These are phyloP conservation scores for Invenusta paracnida DNA, from an alignment of 2,888 invertebrate genomes.

Conservation along the genomic window DNA sequence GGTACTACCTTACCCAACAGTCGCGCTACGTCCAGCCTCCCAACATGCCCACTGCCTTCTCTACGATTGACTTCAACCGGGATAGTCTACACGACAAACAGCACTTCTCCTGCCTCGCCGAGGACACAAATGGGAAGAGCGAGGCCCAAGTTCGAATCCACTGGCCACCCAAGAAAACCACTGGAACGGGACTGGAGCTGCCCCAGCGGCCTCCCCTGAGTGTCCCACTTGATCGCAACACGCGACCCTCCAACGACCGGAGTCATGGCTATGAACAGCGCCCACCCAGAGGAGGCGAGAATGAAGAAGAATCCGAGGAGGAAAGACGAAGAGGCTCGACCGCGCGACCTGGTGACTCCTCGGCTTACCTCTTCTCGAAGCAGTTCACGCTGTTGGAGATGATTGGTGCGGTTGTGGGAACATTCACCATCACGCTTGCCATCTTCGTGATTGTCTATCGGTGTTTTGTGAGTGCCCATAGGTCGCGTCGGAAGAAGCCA, in stretches of 20 bases:
- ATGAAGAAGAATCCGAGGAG: not conserved
- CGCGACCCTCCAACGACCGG: not conserved
- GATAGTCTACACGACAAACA: not conserved
- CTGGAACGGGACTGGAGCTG: no score
- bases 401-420: not conserved
- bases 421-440: conserved; percentile 19
- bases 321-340: not conserved
- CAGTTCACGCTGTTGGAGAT: conserved; percentile 27
- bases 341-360: not conserved
- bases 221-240: not conserved
- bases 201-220: not conserved
- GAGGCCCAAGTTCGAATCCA: not conserved
- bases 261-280: not conserved
- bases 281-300: not conserved
- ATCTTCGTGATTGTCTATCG: conserved; percentile 8
- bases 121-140: not conserved
- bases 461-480: not conserved
- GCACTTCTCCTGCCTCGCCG: not conserved
- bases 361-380: conserved; percentile 1
- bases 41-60: not conserved
- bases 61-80: not conserved
- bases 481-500: not conserved
- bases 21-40: not conserved
- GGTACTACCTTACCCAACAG: not conserved
- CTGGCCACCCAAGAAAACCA: not conserved